A percentile compares a stretch with the other conserved stretches of the same genome.
Evolutionary conservation across 2,113 vertebrate species (phyloP).

Genomic region (Thymallus thymallus): DNA sequence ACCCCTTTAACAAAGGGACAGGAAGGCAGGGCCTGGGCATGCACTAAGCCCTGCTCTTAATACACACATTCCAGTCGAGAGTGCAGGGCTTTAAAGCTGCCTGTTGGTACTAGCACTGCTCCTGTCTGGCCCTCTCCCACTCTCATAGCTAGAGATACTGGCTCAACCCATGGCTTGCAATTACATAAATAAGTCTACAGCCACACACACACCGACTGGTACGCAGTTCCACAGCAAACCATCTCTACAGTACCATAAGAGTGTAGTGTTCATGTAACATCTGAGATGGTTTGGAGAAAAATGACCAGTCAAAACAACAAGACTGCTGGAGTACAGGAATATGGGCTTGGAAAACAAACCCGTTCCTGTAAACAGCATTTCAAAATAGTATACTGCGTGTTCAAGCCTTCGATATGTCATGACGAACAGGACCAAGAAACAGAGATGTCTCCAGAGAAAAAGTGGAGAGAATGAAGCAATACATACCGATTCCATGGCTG

Average conservation of each 20-base stretch:
- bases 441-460: neutral
- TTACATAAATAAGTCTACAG: neutral
- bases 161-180: neutral
- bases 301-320: neutral
- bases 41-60: constrained; percentile 67
- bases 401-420: neutral
- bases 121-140: neutral
- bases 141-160: neutral
- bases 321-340: neutral
- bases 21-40: constrained; percentile 64
- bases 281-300: neutral
- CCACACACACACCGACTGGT: neutral
- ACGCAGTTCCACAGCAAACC: neutral
- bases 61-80: constrained; percentile 67
- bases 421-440: neutral
- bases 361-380: neutral
- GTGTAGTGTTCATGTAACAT: neutral
- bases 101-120: constrained; percentile 64
- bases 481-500: constrained; percentile 96
- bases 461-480: constrained; percentile 15
- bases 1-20: constrained; percentile 54
- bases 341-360: neutral
- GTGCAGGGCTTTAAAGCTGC: constrained; percentile 55
- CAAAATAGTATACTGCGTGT: neutral
- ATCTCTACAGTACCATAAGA: neutral